Base-by-base conservation (phyloP, 2,797 vertebrate species). In the Enoplosus armatus region DNA sequence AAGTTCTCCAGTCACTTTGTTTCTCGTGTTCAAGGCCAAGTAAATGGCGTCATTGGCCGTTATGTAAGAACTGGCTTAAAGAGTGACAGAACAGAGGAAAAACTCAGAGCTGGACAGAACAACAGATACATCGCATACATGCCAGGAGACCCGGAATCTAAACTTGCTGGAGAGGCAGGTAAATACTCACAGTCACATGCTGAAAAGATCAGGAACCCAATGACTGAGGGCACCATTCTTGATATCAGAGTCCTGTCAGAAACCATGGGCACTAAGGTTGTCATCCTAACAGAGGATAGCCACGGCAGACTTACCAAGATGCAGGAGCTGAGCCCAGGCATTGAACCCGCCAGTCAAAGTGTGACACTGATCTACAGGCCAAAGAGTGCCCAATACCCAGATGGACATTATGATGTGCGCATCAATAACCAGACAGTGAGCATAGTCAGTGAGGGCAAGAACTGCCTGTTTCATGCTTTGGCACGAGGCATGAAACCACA, bases 291-390 rank as follows among this genome's bases (percentile, higher is more conserved):
- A 60, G 37, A 84, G 0, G 39, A 74, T 18, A 70, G 58, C 31
- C 27, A 64, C 56, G 69, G 78, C 7, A 70, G 51, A 35, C 74
- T 80, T 9, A 70, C 24, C 0, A 80, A 77, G 55, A 80, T 85
- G 74, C 74, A 71, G 2, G 69, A 85, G 10, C 4, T 67, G 20
- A 77, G 37, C 39, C 75, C 83, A 2, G 4, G 8, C 18, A 7
- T 55, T 54, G 14, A 61, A 81, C 20, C 15, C 73, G 59, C 55
- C 4, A 41, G 15, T 4, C 11, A 82, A 76, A 84, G 80, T n/a
- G 83, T 90, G 63, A 80, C 66, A 27, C 45, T 90, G 59, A 63
- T 90, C 37, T 85, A 88, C 60, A 77, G 77, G 74, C 83, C 62
- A 71, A 78, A 77, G 70, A 75, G 74, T 29, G 26, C 14, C 6